Conservation (phyloP, 2,113 vertebrate species). For the Chionodraco myersi region DNA sequence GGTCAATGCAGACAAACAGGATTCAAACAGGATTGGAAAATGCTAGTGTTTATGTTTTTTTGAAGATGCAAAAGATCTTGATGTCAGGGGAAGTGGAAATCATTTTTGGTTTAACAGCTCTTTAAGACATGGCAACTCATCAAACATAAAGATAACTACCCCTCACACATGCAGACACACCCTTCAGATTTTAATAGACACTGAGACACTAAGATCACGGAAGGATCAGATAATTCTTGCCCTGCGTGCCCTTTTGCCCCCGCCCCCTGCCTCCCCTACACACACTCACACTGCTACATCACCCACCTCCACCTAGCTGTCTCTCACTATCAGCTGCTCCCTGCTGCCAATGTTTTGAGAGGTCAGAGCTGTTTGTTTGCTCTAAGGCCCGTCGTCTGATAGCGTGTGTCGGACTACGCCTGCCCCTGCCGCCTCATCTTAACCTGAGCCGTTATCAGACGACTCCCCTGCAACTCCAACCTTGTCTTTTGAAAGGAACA, state of each 20-base stretch:
- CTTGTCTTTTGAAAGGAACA: constrained; percentile 75
- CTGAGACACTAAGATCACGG: constrained; percentile 24
- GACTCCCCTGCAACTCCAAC: constrained; percentile 61
- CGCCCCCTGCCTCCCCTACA: constrained; percentile 36
- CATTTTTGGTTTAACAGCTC: background rate
- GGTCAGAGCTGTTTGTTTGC: constrained; percentile 80
- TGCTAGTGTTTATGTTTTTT: background rate
- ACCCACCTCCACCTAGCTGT: constrained; percentile 56
- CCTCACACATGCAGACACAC: background rate
- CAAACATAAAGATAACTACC: constrained; percentile 2
- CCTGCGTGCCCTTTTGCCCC: constrained; percentile 46
- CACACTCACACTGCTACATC: constrained; percentile 44
- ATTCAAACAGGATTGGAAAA: background rate
- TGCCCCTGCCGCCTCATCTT: constrained; percentile 58
- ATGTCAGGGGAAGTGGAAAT: background rate
- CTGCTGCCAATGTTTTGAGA: constrained; percentile 72
- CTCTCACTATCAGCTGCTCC: constrained; percentile 70
- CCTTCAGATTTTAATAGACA: constrained; percentile 40
- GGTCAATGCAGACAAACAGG: background rate
- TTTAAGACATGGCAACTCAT: background rate
- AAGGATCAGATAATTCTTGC: constrained; percentile 54
- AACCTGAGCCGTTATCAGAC: constrained; percentile 68
- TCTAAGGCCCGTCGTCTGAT: constrained; percentile 68
- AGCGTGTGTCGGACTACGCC: constrained; percentile 64
- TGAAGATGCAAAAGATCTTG: background rate